Percentiles rank a stretch among this genome's conserved stretches.
These are phyloP conservation scores for Galemys pyrenaicus DNA, from an alignment of 2,113 vertebrate species.

Conservation along the genomic window DNA sequence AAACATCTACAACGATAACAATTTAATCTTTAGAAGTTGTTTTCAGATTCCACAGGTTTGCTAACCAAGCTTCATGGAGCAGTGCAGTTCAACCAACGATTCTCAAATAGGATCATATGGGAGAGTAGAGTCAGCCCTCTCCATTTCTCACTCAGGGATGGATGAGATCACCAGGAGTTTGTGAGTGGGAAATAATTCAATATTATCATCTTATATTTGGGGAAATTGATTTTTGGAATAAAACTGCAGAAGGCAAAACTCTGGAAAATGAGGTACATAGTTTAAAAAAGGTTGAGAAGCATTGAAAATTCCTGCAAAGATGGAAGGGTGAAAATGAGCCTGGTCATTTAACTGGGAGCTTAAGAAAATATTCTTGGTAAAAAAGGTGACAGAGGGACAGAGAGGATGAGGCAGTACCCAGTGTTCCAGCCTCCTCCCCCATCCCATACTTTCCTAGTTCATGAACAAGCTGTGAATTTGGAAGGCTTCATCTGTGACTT, in stretches of 20 bases:
- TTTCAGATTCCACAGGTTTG: neutral
- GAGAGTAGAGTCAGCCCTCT: neutral
- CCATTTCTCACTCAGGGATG: neutral
- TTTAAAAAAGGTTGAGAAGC: neutral
- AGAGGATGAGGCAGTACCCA: neutral
- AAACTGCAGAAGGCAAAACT: neutral
- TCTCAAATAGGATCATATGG: neutral
- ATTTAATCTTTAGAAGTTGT: neutral
- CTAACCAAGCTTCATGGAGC: neutral
- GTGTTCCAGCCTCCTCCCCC: constrained; percentile 50
- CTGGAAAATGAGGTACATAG: neutral
- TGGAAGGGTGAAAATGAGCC: neutral
- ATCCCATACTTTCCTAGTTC: constrained; percentile 15
- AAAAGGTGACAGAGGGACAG: constrained; percentile 49
- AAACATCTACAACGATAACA: neutral
- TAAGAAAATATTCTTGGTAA: constrained; percentile 38
- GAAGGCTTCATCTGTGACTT: constrained; percentile 44
- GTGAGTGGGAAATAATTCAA: neutral
- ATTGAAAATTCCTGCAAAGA: neutral
- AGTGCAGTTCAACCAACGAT: neutral
- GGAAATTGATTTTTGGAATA: neutral
- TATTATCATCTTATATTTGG: neutral
- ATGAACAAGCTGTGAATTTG: constrained; percentile 69
- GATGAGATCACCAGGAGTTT: neutral
- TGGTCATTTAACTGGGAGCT: constrained; percentile 28